These are phyloP conservation scores for Sesia bembeciformis DNA, from an alignment of 2,888 invertebrate species.

Conservation along the genomic window DNA sequence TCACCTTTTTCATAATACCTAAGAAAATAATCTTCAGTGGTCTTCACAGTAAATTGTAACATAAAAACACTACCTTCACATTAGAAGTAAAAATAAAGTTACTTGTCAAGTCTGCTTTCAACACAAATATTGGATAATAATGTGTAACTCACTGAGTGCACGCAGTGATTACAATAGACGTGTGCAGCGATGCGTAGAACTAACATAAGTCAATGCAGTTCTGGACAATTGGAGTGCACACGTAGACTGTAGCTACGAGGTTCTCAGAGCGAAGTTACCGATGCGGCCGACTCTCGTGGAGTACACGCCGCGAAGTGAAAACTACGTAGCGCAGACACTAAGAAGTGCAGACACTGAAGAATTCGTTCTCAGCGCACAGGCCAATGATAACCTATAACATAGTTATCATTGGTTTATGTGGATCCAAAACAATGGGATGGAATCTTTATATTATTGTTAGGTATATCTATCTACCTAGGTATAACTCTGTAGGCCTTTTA, in stretches of 20 bases:
- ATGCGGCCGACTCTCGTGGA: slow-evolving; percentile 62
- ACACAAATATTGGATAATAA: slow-evolving; percentile 63
- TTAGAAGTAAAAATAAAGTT: neutral
- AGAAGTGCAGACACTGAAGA: slow-evolving; percentile 73
- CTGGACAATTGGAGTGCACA: slow-evolving; percentile 62
- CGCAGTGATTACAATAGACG: slow-evolving; percentile 71
- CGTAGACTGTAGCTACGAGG: slow-evolving; percentile 67
- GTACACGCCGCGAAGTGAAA: slow-evolving; percentile 69
- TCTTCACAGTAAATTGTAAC: neutral
- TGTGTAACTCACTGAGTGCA: slow-evolving; percentile 72
- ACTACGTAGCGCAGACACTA: slow-evolving; percentile 74
- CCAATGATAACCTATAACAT: slow-evolving; percentile 76
- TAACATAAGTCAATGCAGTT: slow-evolving; percentile 63
- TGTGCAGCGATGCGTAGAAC: slow-evolving; percentile 59
- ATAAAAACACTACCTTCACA: neutral
- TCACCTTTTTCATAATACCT: too few species aligned
- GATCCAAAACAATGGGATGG: slow-evolving; percentile 49
- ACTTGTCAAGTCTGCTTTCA: slow-evolving; percentile 27
- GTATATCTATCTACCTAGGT: neutral
- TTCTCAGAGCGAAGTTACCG: slow-evolving; percentile 66
- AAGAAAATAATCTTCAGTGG: too few species aligned
- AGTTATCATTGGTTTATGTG: slow-evolving; percentile 74
- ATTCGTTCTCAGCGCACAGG: slow-evolving; percentile 73
- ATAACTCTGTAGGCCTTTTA: neutral
- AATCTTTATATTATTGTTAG: slow-evolving; percentile 34